Evolutionary conservation across 2,113 vertebrate genomes (phyloP).

Genomic region (Brienomyrus brachyistius): DNA sequence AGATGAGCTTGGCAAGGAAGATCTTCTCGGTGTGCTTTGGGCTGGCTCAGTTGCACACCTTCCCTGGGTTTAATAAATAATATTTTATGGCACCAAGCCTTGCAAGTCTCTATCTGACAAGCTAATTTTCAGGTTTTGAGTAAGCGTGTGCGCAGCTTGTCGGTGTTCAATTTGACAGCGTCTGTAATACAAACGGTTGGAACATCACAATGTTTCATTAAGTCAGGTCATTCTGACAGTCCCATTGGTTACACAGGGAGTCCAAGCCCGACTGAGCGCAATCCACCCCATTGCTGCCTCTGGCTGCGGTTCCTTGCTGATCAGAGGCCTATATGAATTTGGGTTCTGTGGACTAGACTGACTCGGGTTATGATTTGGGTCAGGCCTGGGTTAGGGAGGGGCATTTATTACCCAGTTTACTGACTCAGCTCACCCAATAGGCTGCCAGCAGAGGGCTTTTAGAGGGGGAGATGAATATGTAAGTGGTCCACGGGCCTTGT

Average conservation of each 20-base stretch:
- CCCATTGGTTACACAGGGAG: neutral
- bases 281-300: neutral
- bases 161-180: neutral
- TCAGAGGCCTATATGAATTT: neutral
- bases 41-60: neutral
- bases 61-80: neutral
- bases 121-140: neutral
- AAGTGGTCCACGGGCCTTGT: neutral
- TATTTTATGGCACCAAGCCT: neutral
- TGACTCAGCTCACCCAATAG: neutral
- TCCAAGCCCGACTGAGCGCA: neutral
- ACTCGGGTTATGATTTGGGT: neutral
- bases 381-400: neutral
- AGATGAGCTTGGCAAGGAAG: neutral
- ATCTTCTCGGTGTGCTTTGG: too few relatives aligned
- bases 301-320: neutral
- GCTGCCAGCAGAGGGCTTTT: neutral
- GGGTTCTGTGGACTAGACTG: neutral
- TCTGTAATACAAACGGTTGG: neutral
- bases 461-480: neutral
- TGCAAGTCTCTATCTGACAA: neutral
- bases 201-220: neutral
- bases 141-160: neutral
- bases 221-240: neutral
- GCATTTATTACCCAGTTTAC: neutral